Percentiles rank a stretch among this genome's conserved stretches.
Conservation (phyloP, 2,113 vertebrate genomes). For the Periophthalmus modestus region DNA sequence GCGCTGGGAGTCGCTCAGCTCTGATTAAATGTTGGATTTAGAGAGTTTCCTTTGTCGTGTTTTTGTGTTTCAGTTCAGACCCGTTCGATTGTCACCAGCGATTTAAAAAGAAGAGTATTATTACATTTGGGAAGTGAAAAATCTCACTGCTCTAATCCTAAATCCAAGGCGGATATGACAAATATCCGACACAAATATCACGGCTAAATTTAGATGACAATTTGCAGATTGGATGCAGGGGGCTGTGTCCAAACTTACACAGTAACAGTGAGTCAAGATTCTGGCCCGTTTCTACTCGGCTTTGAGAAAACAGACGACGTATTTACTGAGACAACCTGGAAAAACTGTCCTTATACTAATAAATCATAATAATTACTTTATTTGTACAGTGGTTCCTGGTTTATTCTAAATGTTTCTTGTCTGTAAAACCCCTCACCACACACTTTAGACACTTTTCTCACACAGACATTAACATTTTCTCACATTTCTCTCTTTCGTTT, state of each 20-base stretch:
- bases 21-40: slow-evolving; percentile 23
- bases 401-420: too few relatives aligned
- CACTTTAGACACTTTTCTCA: too few relatives aligned
- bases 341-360: too few relatives aligned
- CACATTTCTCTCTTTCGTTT: too few relatives aligned
- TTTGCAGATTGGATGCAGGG: neutral
- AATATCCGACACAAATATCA: slow-evolving; percentile 16
- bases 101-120: slow-evolving; percentile 14
- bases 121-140: slow-evolving; percentile 1
- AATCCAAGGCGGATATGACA: slow-evolving; percentile 14
- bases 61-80: neutral
- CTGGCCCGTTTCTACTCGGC: neutral
- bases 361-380: too few relatives aligned
- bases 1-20: slow-evolving; percentile 24
- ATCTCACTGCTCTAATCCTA: slow-evolving; percentile 19
- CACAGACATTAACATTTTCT: too few relatives aligned
- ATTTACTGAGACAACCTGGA: too few relatives aligned
- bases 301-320: too few relatives aligned
- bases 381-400: too few relatives aligned
- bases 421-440: too few relatives aligned
- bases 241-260: neutral
- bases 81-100: neutral
- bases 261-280: neutral
- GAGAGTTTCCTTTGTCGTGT: neutral
- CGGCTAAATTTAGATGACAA: slow-evolving; percentile 12